Evolutionary conservation across 2,797 vertebrate species (phyloP).

Genomic region (Podarcis lilfordi): DNA sequence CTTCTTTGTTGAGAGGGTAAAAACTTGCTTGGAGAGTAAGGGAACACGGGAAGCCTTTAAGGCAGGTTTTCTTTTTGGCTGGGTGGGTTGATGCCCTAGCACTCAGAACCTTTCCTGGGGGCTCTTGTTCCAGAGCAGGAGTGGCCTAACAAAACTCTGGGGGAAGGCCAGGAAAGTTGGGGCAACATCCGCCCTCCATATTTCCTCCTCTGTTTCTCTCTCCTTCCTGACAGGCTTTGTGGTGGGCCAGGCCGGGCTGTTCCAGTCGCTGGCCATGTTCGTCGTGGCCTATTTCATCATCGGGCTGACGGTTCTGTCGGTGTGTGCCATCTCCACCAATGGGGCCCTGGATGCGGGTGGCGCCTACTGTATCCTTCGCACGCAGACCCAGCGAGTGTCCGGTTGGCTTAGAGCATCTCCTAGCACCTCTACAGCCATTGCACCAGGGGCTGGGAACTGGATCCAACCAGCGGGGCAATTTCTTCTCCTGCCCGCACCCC

Average conservation of each 20-base stretch:
- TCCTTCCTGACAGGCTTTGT: conserved; percentile 63
- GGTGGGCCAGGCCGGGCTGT: conserved; percentile 90
- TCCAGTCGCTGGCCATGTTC: conserved; percentile 87
- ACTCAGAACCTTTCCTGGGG: neutral
- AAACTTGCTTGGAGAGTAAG: neutral
- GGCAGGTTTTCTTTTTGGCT: no score
- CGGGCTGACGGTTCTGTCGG: conserved; percentile 89
- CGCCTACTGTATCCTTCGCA: conserved; percentile 90
- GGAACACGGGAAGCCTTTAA: no score
- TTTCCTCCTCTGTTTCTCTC: neutral
- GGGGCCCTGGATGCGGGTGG: conserved; percentile 91
- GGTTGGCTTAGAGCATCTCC: no score
- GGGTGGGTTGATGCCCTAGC: no score
- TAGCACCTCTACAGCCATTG: no score
- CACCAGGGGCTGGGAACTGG: no score
- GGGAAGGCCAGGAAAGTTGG: neutral
- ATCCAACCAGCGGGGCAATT: neutral
- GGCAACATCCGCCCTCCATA: no score
- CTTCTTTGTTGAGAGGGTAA: no score
- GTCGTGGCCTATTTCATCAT: conserved; percentile 92
- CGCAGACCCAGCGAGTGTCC: no score
- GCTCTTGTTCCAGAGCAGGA: neutral
- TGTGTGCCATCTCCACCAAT: conserved; percentile 92
- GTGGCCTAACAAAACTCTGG: conserved; percentile 9
- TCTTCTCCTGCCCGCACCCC: neutral